Evolutionary conservation across 2,888 invertebrate species (phyloP).

Genomic region (Ochropleura leucogaster): DNA sequence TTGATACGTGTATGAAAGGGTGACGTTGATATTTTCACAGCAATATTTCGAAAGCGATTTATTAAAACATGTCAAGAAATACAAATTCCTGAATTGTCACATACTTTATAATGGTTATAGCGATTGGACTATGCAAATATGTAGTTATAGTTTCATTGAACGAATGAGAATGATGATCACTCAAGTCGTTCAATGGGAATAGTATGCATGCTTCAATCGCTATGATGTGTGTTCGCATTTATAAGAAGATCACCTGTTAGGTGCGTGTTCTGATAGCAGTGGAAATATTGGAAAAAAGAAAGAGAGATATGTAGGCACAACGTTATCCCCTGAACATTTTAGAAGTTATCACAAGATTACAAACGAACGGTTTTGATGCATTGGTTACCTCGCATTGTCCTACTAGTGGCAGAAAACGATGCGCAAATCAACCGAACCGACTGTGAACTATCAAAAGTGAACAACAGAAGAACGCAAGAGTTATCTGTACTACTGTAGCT

Average conservation of each 20-base stretch:
- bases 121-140: slow-evolving; percentile 52
- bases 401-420: slow-evolving; percentile 7
- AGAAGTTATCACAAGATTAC: slow-evolving; percentile 17
- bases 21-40: slow-evolving; percentile 28
- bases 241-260: slow-evolving; percentile 43
- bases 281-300: slow-evolving; percentile 44
- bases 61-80: slow-evolving; percentile 20
- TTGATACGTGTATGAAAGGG: slow-evolving; percentile 28
- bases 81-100: slow-evolving; percentile 17
- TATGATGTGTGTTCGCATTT: slow-evolving; percentile 54
- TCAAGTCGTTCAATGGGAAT: slow-evolving; percentile 56
- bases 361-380: slow-evolving; percentile 40
- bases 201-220: slow-evolving; percentile 55
- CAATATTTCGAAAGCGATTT: slow-evolving; percentile 18
- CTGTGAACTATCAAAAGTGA: background rate
- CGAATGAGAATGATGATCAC: slow-evolving; percentile 39
- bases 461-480: slow-evolving; percentile 46
- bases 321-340: slow-evolving; percentile 22
- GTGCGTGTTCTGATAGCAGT: slow-evolving; percentile 44
- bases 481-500: slow-evolving; percentile 44
- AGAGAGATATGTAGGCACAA: slow-evolving; percentile 26
- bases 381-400: slow-evolving; percentile 50
- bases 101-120: slow-evolving; percentile 40
- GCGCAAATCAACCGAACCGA: slow-evolving; percentile 24
- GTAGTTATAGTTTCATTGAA: slow-evolving; percentile 60